phyloP scores from a whole-genome alignment of 1,140 invertebrate genomes.

The Cylas formicarius region DNA sequence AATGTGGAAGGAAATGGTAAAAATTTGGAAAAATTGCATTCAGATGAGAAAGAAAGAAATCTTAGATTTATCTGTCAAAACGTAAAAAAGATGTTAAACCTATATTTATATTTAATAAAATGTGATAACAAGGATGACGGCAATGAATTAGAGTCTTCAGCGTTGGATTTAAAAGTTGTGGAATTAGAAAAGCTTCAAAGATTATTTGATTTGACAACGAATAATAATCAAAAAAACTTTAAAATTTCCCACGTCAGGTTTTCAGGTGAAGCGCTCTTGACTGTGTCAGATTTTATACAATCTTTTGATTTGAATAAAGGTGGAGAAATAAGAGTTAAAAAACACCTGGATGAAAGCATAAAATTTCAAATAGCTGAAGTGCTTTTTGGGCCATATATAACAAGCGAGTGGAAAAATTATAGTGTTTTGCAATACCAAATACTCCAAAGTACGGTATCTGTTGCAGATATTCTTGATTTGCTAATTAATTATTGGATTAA shows the following conservation, averaged over 20 bases:
- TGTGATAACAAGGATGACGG: conserved; percentile 20
- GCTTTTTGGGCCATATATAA: conserved; percentile 54
- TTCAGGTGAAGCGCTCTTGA: conserved; percentile 25
- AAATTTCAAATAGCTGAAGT: conserved; percentile 47
- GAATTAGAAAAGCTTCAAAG: conserved; percentile 41
- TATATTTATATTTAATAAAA: too few relatives aligned
- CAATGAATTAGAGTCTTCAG: conserved; percentile 24
- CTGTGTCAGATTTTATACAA: conserved; percentile 43
- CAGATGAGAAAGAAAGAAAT: conserved; percentile 32
- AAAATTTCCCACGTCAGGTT: conserved; percentile 36
- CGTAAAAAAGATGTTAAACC: too few relatives aligned
- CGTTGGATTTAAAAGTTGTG: conserved; percentile 1
- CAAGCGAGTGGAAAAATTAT: conserved; percentile 44
- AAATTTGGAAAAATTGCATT: conserved; percentile 11
- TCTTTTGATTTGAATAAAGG: conserved; percentile 51
- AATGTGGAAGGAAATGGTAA: conserved; percentile 18
- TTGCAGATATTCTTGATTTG: conserved; percentile 54
- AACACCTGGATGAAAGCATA: conserved; percentile 37
- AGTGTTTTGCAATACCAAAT: conserved; percentile 38
- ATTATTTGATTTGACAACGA: conserved; percentile 38
- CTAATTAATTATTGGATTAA: conserved; percentile 61
- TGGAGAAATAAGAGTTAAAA: conserved; percentile 40
- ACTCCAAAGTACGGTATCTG: conserved; percentile 46
- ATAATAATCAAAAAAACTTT: conserved; percentile 27
- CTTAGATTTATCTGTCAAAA: too few relatives aligned